phyloP scores from a whole-genome alignment of 1,140 invertebrate genomes.

The Archivesica marissinica region DNA sequence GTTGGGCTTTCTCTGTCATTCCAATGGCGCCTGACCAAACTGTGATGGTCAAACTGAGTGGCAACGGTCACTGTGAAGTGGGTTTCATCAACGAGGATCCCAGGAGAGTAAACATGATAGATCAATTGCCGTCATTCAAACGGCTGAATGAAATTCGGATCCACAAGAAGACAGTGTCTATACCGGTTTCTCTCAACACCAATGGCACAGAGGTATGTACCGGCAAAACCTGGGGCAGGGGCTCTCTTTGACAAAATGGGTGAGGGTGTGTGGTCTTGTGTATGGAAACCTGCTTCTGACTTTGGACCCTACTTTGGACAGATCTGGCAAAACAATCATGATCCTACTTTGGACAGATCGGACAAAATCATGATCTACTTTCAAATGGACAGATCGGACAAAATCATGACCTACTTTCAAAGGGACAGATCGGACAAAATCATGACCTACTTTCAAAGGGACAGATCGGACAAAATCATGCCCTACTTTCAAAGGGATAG shows the following conservation, averaged over 20 bases:
- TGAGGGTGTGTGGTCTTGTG: neutral
- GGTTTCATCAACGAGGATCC: slow-evolving; percentile 26
- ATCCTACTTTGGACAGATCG: too few species aligned
- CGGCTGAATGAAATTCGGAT: slow-evolving; percentile 26
- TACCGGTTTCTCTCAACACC: neutral
- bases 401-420: too few species aligned
- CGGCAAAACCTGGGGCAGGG: too few species aligned
- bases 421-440: too few species aligned
- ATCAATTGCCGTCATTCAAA: neutral
- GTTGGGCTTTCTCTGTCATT: neutral
- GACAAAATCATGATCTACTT: too few species aligned
- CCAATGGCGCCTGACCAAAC: slow-evolving; percentile 10
- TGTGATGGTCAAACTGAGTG: slow-evolving; percentile 1
- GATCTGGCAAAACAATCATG: too few species aligned
- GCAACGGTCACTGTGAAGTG: slow-evolving; percentile 34
- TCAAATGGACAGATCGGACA: too few species aligned
- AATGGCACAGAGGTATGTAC: slow-evolving; percentile 19
- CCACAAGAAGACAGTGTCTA: neutral
- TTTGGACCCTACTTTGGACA: neutral
- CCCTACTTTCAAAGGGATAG: too few species aligned
- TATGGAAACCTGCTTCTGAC: neutral
- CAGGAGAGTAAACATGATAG: neutral
- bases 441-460: too few species aligned
- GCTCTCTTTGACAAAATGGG: too few species aligned
- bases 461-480: too few species aligned